Base-by-base conservation (phyloP, 2,797 vertebrate species). In the Cryptoblepharus egeriae region DNA sequence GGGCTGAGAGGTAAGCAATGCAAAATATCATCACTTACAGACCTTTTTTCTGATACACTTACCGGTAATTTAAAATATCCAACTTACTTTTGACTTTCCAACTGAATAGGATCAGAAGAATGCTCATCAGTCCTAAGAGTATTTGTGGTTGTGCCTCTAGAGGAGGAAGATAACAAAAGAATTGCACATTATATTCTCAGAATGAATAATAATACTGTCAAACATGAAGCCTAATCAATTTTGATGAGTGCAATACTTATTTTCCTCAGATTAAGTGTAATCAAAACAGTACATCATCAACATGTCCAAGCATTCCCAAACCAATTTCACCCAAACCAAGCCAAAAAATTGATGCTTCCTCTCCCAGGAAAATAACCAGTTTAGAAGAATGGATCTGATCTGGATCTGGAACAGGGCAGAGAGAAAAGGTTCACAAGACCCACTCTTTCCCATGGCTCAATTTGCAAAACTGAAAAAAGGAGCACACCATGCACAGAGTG, bases 1-100 rank as follows among this genome's bases (percentile, higher is more conserved):
- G 98, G 98, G 87, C 98, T 99, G 94, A 67, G 91, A 95, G 88
- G 77, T 65, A 86, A 52, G 3, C 63, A 39, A 78, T 37, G 18
- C 22, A 78, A 68, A 57, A 42, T 26, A 80, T 57, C 37, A 74
- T 9, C 8, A 85, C 58, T 55, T 39, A 26, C 37, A 58, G 3
- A 32, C 37, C 68, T 74, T 26, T 70, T 20, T 65, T 28, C 6
- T n/a, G 15, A 49, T 58, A 83, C 37, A 24, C 55, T 77, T 39
- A n/a, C n/a, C n/a, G n/a, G n/a, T n/a, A 63, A 52, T 58, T 24
- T n/a, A 72, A 22, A 70, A 77, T 76, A 39, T 84, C 55, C n/a
- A 81, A 71, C 93, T 94, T 93, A 96, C 94, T 96, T 96, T 80
- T 87, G 92, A 91, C 73, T 95, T 61, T 95, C 95, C 39, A 83